These are phyloP conservation scores for Anarrhichthys ocellatus DNA, from an alignment of 2,113 vertebrate species.

Conservation along the genomic window DNA sequence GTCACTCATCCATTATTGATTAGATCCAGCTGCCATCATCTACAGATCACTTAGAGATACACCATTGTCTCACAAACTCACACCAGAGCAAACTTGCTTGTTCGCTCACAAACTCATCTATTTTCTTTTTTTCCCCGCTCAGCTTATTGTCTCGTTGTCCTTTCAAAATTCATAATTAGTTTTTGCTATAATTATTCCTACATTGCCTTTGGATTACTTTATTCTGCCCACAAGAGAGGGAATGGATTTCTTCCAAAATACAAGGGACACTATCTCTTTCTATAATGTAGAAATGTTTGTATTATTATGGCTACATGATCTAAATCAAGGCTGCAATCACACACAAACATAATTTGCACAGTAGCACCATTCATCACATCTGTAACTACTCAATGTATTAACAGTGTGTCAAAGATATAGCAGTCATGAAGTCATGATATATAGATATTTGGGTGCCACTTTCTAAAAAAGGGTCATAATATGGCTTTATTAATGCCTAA, in stretches of 20 bases:
- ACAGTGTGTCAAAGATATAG: not conserved
- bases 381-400: not conserved
- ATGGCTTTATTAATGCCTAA: not conserved
- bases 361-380: not conserved
- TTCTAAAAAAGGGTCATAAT: not conserved
- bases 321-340: not conserved
- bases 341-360: not conserved
- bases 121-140: not conserved
- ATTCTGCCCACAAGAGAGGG: not conserved
- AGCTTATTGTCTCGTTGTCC: not conserved
- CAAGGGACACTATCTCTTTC: not conserved
- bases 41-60: slow-evolving; percentile 72
- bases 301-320: not conserved
- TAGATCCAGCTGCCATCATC: slow-evolving; percentile 79
- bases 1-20: slow-evolving; percentile 84
- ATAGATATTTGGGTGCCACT: not conserved
- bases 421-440: not conserved
- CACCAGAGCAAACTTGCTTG: slow-evolving; percentile 7
- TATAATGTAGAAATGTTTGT: not conserved
- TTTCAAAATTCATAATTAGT: not conserved
- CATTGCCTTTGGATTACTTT: not conserved
- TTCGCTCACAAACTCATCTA: not conserved
- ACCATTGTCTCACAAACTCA: slow-evolving; percentile 34
- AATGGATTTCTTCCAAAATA: not conserved
- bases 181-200: not conserved